Evolutionary conservation across 1,140 invertebrate genomes (phyloP).

Genomic region (Drosophila repleta): DNA sequence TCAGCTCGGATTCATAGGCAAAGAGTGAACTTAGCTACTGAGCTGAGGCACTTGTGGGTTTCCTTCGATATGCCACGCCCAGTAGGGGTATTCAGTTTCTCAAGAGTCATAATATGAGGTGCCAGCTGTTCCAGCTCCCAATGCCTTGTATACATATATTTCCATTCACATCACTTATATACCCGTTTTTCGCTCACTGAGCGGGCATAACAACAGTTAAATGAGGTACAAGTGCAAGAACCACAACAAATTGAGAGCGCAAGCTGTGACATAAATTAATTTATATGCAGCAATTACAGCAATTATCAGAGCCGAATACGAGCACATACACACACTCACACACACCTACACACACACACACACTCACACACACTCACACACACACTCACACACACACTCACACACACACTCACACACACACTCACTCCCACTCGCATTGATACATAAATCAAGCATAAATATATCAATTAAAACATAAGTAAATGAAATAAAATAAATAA

Average conservation of each 20-base stretch:
- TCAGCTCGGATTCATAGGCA: too few relatives aligned
- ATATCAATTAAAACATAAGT: conserved; percentile 59
- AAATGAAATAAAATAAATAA: conserved; percentile 9
- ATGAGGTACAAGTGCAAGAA: neutral
- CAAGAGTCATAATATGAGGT: too few relatives aligned
- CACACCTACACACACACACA: conserved; percentile 3
- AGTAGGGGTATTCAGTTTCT: too few relatives aligned
- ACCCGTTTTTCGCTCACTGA: too few relatives aligned
- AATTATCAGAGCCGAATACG: conserved; percentile 50
- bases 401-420: conserved; percentile 3
- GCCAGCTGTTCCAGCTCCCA: too few relatives aligned
- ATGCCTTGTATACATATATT: too few relatives aligned
- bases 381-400: neutral
- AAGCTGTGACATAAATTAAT: conserved; percentile 62
- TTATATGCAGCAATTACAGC: conserved; percentile 66
- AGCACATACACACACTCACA: neutral
- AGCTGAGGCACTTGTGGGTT: too few relatives aligned
- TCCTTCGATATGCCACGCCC: too few relatives aligned
- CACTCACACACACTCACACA: conserved; percentile 8
- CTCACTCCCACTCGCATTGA: neutral
- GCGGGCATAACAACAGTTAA: neutral
- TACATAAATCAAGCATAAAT: conserved; percentile 64
- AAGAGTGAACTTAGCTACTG: too few relatives aligned
- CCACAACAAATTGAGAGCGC: conserved; percentile 12
- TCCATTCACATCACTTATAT: too few relatives aligned